A percentile compares a stretch with the other conserved stretches of the same genome.
phyloP scores from a whole-genome alignment of 2,888 invertebrate species.

The Amphipyra berbera region DNA sequence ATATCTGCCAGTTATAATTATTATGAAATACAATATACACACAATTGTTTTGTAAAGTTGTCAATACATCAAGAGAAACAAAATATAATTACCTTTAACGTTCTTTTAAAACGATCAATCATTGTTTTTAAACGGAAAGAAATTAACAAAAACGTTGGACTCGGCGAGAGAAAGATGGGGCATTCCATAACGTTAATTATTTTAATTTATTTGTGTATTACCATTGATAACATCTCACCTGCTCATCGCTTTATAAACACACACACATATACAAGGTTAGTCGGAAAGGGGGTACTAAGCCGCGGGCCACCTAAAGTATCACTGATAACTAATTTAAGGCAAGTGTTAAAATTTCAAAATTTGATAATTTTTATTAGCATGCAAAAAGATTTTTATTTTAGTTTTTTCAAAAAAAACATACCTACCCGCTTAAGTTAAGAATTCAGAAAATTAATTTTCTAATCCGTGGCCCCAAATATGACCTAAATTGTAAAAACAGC shows the following conservation, averaged over 20 bases:
- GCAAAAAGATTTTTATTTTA: too few relatives aligned
- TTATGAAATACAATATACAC: background rate
- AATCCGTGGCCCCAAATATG: too few relatives aligned
- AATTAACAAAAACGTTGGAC: slow-evolving; percentile 24
- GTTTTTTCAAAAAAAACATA: too few relatives aligned
- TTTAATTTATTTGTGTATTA: slow-evolving; percentile 37
- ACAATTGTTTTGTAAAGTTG: slow-evolving; percentile 14
- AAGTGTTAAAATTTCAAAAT: too few relatives aligned
- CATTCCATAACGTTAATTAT: slow-evolving; percentile 25
- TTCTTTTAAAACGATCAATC: slow-evolving; percentile 38
- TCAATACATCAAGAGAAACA: slow-evolving; percentile 12
- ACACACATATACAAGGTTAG: too few relatives aligned
- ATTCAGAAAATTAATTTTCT: too few relatives aligned
- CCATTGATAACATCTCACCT: slow-evolving; percentile 25
- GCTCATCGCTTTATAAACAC: background rate
- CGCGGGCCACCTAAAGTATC: too few relatives aligned
- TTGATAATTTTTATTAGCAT: too few relatives aligned
- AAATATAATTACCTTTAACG: slow-evolving; percentile 17
- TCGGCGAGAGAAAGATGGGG: slow-evolving; percentile 12
- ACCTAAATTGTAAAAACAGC: too few relatives aligned
- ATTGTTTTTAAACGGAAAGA: slow-evolving; percentile 23
- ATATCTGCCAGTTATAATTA: background rate
- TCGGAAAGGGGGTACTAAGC: too few relatives aligned
- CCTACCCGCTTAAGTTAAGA: too few relatives aligned
- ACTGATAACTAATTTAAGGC: too few relatives aligned